Evolutionary conservation across 2,888 invertebrate genomes (phyloP).

Genomic region (Himalopsyche tibetana): DNA sequence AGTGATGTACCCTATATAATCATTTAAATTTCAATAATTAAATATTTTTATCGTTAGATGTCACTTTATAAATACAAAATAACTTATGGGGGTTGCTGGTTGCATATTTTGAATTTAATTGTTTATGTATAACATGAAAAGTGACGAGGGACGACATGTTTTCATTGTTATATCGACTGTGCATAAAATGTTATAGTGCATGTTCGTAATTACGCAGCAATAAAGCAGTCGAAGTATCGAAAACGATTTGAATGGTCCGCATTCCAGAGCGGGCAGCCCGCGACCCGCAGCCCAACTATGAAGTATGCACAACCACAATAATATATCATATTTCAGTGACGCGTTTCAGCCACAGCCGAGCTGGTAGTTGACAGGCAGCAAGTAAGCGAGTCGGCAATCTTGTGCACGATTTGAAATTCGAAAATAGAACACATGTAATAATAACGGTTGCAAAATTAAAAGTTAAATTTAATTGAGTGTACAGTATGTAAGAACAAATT

Average conservation of each 20-base stretch:
- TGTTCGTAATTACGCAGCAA: neutral
- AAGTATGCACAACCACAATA: neutral
- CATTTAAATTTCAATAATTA: no score
- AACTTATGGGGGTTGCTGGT: no score
- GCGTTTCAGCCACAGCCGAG: neutral
- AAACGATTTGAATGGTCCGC: neutral
- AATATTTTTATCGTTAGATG: no score
- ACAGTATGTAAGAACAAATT: conserved; percentile 18
- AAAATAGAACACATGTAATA: conserved; percentile 34
- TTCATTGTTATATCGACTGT: no score
- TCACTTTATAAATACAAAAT: no score
- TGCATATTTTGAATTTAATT: no score
- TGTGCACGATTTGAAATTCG: conserved; percentile 34
- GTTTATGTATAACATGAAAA: no score
- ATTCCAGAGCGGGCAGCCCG: conserved; percentile 3
- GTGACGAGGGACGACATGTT: no score
- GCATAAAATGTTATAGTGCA: neutral
- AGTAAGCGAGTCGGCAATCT: neutral
- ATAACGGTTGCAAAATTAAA: conserved; percentile 22
- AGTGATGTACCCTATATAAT: no score
- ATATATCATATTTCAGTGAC: conserved; percentile 5
- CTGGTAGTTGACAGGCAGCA: no score
- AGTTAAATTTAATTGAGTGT: conserved; percentile 30
- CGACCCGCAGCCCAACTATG: neutral
- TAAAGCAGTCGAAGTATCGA: neutral